Evolutionary conservation across 2,888 invertebrate genomes (phyloP), one percentile per base, ranked within the genome.

Genomic region (Conistra vaccinii): DNA sequence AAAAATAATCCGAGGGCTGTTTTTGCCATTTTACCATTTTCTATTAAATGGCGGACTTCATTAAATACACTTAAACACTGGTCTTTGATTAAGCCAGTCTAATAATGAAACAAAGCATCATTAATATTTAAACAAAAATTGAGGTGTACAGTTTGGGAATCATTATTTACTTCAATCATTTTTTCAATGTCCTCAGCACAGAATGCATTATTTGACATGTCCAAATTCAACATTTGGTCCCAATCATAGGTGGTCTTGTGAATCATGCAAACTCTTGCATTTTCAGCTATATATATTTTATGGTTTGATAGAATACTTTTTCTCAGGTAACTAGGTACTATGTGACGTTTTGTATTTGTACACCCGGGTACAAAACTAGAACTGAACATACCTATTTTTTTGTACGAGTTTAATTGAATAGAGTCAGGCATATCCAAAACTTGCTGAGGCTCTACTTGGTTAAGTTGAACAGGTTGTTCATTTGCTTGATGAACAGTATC

Each of bases 321-420:
- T 60, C 32, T 58, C 1, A 48, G 3, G 9, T 65, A 65, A 14
- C 32, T 7, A 32, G 51, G 65, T 23, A 51, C 23, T 32, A 48
- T 7, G 48, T 51, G 48, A 14, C 51, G 23, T 51, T 65, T 32
- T 51, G 32, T 12, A 14, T 32, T 51, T 32, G 65, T 65, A 51
- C 65, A 65, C 6, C 32, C 65, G 12, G 48, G 65, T 51, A 51
- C 65, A 65, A 65, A 65, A 65, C 51, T 51, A 0, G 32, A 65
- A 65, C 48, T 65, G 14, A 32, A 65, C 48, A 29, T 32, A 32
- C 32, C 9, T 65, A 32, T 62, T 62, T 62, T 62, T 65, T n/a
- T 39, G 26, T 55, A 67, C 7, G 51, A 9, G n/a, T 51, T 32
- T 23, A 66, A 17, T 66, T 51, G 17, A 1, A 66, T 51, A n/a